A percentile compares a stretch with the other conserved stretches of the same genome.
These are phyloP conservation scores for Trinorchestia longiramus DNA, from an alignment of 1,140 invertebrate species.

Conservation along the genomic window DNA sequence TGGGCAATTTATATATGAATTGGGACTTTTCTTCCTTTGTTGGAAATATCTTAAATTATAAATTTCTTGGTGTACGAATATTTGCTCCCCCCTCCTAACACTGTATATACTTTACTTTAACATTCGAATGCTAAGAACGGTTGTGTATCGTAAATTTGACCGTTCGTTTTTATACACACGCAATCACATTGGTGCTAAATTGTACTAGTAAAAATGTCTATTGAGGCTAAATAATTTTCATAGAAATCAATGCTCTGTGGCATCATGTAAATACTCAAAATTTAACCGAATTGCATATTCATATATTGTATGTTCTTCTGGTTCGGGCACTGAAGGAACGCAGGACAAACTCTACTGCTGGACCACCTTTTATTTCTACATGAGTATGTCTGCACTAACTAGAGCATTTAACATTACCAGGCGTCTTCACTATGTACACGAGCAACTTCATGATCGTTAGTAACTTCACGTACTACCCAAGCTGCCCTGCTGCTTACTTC, in stretches of 20 bases:
- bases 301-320: background rate
- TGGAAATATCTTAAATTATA: too few species aligned
- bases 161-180: too few species aligned
- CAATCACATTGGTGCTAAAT: background rate
- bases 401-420: background rate
- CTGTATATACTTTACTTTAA: too few species aligned
- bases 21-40: too few species aligned
- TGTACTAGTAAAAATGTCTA: background rate
- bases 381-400: too few species aligned
- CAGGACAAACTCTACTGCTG: background rate
- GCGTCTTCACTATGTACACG: background rate
- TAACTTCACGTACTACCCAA: background rate
- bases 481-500: background rate
- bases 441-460: background rate
- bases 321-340: too few species aligned
- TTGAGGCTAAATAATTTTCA: background rate
- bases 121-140: too few species aligned
- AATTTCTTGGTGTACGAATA: too few species aligned
- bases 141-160: too few species aligned
- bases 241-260: background rate
- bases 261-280: background rate
- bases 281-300: background rate
- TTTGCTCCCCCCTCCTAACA: too few species aligned
- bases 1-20: too few species aligned
- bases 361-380: background rate